Base-by-base conservation (phyloP, 2,797 vertebrate species). In the Lindbergichthys nudifrons region DNA sequence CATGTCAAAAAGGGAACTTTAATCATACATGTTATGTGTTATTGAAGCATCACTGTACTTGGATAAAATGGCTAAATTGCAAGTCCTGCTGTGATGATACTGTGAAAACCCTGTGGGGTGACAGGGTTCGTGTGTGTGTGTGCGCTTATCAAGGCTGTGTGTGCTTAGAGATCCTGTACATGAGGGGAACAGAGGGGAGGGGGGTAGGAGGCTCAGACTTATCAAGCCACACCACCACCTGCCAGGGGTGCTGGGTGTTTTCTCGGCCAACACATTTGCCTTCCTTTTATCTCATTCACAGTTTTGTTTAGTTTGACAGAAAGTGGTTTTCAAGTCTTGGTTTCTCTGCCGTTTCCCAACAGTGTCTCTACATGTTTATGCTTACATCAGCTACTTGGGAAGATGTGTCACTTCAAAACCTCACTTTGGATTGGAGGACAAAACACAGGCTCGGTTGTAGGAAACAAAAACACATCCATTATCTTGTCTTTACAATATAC, bases 151-250 rank as follows among this genome's bases (percentile, higher is more conserved):
- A 72, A 51, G 67, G 18, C 45, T 65, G 52, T 76, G 69, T 78
- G 62, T 73, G 70, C 75, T 43, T 70, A 51, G 78, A 76, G 78
- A 76, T 65, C 43, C 78, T 76, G 62, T 54, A 21, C 18, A 3
- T 41, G 23, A 12, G 42, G 18, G 53, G 47, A 23, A 54, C 41
- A 10, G 57, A 32, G 23, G 52, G 58, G 70, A 64, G 57, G 70
- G 30, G 62, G 42, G 46, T 53, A 73, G 56, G 88, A 73, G 92
- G 86, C 84, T 86, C 70, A 77, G 52, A 80, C 81, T 70, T 94
- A 94, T 95, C 94, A 92, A 86, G 66, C 72, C 76, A 41, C 80
- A 91, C 69, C 77, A 85, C 82, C 90, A 92, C 89, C 87, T 88
- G 88, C 83, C 80, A 66, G 69, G 73, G 80, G 60, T 74, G 80